A percentile compares a stretch with the other conserved stretches of the same genome.
Conservation (phyloP, 1,140 invertebrate species). For the Drosophila yakuba region DNA sequence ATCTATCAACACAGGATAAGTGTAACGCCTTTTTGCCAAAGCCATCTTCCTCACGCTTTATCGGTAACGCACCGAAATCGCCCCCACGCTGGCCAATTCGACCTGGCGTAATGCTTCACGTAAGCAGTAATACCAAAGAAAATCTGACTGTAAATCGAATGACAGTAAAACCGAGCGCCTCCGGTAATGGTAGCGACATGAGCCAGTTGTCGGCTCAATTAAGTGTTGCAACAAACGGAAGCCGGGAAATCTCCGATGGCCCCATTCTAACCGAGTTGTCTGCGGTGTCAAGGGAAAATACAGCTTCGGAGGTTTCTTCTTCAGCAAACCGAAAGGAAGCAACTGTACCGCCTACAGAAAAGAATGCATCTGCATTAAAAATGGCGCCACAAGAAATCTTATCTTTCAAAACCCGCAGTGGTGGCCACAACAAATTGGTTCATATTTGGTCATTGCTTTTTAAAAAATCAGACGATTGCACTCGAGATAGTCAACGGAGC, state of each 20-base stretch:
- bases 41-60: conserved; percentile 29
- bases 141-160: conserved; percentile 85
- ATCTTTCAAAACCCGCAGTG: neutral
- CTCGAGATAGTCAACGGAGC: conserved; percentile 75
- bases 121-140: conserved; percentile 87
- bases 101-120: conserved; percentile 94
- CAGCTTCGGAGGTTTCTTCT: neutral
- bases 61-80: conserved; percentile 85
- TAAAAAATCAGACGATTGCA: conserved; percentile 37
- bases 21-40: conserved; percentile 25
- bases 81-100: conserved; percentile 94
- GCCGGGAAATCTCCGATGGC: conserved; percentile 50
- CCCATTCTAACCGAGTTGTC: conserved; percentile 58
- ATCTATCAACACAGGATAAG: conserved; percentile 49
- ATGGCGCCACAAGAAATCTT: conserved; percentile 11
- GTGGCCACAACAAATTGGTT: conserved; percentile 34
- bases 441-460: conserved; percentile 60
- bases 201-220: conserved; percentile 58
- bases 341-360: neutral
- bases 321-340: conserved; percentile 23
- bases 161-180: conserved; percentile 61
- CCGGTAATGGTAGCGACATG: conserved; percentile 19
- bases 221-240: conserved; percentile 44
- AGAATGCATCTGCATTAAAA: conserved; percentile 10
- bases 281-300: conserved; percentile 14